These are phyloP conservation scores for Coelopa frigida DNA, from an alignment of 1,140 invertebrate genomes.

Conservation along the genomic window DNA sequence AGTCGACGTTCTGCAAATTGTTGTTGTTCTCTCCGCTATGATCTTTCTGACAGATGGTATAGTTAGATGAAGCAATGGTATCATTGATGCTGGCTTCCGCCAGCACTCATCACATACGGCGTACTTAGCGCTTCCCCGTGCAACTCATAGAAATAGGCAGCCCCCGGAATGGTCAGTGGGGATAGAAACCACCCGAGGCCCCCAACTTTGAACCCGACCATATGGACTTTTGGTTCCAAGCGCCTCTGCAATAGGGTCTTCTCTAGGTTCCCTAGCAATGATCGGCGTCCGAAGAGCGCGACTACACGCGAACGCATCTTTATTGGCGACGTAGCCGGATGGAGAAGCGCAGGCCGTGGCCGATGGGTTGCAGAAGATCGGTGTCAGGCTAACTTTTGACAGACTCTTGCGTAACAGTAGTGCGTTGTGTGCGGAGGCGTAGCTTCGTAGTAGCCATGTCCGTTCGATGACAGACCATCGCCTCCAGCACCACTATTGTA, in stretches of 20 bases:
- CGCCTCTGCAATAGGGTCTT: slow-evolving; percentile 89
- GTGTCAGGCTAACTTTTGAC: slow-evolving; percentile 40
- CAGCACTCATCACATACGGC: slow-evolving; percentile 87
- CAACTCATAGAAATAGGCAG: slow-evolving; percentile 92
- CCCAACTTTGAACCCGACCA: slow-evolving; percentile 87
- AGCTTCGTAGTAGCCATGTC: too few relatives aligned
- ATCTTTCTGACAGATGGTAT: too few relatives aligned
- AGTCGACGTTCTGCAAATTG: too few relatives aligned
- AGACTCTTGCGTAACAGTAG: slow-evolving; percentile 23
- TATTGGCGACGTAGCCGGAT: slow-evolving; percentile 33
- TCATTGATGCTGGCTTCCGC: too few relatives aligned
- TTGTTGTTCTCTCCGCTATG: too few relatives aligned
- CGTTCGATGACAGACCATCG: too few relatives aligned
- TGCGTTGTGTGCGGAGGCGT: slow-evolving; percentile 15
- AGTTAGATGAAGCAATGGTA: too few relatives aligned
- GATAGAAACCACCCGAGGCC: slow-evolving; percentile 88
- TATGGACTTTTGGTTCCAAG: slow-evolving; percentile 81
- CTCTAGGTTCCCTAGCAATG: slow-evolving; percentile 60
- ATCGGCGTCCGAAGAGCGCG: slow-evolving; percentile 25
- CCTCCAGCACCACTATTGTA: too few relatives aligned
- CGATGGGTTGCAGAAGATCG: slow-evolving; percentile 31
- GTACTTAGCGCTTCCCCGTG: slow-evolving; percentile 84
- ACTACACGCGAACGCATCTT: slow-evolving; percentile 27
- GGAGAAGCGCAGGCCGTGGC: too few relatives aligned
- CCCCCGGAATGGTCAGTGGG: slow-evolving; percentile 82